Evolutionary conservation across 2,797 vertebrate genomes (phyloP).

Genomic region (Macropodus opercularis): DNA sequence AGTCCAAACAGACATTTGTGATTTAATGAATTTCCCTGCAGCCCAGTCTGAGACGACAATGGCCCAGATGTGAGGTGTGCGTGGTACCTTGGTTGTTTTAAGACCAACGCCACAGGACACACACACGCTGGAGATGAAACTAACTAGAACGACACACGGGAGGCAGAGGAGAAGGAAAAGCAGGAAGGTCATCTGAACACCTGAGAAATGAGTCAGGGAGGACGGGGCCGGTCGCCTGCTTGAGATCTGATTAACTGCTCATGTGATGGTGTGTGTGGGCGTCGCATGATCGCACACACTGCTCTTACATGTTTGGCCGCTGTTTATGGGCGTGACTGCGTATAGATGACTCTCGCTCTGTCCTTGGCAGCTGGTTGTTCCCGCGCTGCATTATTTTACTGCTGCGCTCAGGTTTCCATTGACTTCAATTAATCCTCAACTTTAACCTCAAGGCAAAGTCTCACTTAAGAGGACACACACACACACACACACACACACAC

Average conservation of each 20-base stretch:
- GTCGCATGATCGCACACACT: background rate
- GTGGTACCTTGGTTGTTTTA: too few species aligned
- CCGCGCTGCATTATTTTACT: slow-evolving; percentile 2
- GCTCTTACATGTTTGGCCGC: background rate
- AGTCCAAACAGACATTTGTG: too few species aligned
- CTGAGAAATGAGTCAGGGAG: background rate
- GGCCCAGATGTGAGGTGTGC: too few species aligned
- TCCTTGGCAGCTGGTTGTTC: background rate
- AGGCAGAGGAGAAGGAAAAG: too few species aligned
- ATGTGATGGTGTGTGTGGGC: background rate
- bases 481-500: slow-evolving; percentile 7
- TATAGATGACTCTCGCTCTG: slow-evolving; percentile 2
- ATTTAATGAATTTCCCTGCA: too few species aligned
- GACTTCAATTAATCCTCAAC: slow-evolving; percentile 10
- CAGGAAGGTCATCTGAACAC: background rate
- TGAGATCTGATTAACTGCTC: slow-evolving; percentile 19
- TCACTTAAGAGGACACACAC: slow-evolving; percentile 3
- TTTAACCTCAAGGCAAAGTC: slow-evolving; percentile 13
- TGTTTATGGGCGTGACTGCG: slow-evolving; percentile 2
- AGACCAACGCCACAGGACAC: too few species aligned
- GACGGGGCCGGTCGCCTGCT: background rate
- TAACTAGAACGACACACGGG: too few species aligned
- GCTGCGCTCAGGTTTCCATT: slow-evolving; percentile 14
- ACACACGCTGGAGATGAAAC: too few species aligned
- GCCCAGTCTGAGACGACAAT: too few species aligned